Evolutionary conservation across 2,113 vertebrate species (phyloP).

Genomic region (Atrichornis clamosus): DNA sequence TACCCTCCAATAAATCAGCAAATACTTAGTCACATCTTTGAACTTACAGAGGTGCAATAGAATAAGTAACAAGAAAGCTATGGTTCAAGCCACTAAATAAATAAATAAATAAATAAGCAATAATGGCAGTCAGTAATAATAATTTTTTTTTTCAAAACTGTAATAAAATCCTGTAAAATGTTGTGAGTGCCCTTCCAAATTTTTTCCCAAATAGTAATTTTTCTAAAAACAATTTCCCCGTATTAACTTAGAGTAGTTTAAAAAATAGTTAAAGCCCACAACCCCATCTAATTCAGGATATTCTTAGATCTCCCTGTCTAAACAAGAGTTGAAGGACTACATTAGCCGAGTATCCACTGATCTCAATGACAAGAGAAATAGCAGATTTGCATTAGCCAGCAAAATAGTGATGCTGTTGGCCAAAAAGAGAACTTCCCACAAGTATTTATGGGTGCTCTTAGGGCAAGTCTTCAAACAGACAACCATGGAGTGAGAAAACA

Average conservation of each 20-base stretch:
- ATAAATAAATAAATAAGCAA: neutral
- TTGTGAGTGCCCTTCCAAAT: neutral
- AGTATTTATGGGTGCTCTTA: slow-evolving; percentile 3
- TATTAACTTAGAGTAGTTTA: neutral
- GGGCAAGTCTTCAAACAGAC: neutral
- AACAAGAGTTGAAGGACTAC: neutral
- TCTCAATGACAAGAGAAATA: neutral
- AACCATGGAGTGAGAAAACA: neutral
- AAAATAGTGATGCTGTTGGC: neutral
- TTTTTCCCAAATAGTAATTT: neutral
- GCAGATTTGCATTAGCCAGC: neutral
- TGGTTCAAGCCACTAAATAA: neutral
- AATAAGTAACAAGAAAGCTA: neutral
- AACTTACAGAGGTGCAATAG: neutral
- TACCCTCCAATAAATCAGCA: neutral
- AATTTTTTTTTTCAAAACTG: neutral
- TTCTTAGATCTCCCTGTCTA: neutral
- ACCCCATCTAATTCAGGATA: neutral
- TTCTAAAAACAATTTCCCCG: neutral
- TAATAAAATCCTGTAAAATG: neutral
- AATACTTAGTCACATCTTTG: neutral
- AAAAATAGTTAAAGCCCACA: neutral
- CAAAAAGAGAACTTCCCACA: neutral
- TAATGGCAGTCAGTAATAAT: neutral
- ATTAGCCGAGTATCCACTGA: neutral